Base-by-base conservation (phyloP, 2,888 invertebrate species). In the Hypena proboscidalis region DNA sequence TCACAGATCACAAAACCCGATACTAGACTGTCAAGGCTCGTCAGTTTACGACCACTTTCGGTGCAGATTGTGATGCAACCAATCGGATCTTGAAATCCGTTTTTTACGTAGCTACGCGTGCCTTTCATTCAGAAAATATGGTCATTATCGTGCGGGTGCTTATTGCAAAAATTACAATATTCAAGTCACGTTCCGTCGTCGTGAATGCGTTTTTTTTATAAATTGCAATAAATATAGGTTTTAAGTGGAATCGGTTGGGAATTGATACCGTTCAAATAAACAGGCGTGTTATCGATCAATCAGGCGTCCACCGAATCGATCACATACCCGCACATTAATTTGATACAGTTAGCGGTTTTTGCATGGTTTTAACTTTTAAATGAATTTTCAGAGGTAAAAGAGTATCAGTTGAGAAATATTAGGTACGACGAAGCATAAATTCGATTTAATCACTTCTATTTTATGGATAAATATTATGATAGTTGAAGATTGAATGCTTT, bases 41-140 rank as follows among this genome's bases (percentile, higher is more conserved):
- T 80, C 77, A 77, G 78, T 85, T 86, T 85, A 88, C 82, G 79
- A 77, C 80, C 83, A 85, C 87, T 90, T 88, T 88, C 88, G 81
- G 83, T 78, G 77, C 75, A 71, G 58, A 70, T 63, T 62, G 67
- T 87, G 84, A 88, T 82, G 88, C 79, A 90, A 89, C 65, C 54
- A 34, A 67, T 68, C 63, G 66, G 62, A 75, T 76, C 69, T 76
- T 74, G 72, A 79, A 79, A 70, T 67, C 64, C 66, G 57, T 62
- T 65, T 67, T 62, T 49, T 40, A 62, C 59, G 56, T 55, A 27
- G 41, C 34, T 39, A 54, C 51, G 57, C 61, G 62, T 61, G 64
- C 55, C 69, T 78, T 77, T 79, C 80, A 80, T 83, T 80, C 67
- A 79, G 69, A 70, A 78, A 77, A 76, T 76, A 74, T 70, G 71